A percentile compares a stretch with the other conserved stretches of the same genome.
Conservation (phyloP, 2,113 vertebrate species). For the Orycteropus afer region DNA sequence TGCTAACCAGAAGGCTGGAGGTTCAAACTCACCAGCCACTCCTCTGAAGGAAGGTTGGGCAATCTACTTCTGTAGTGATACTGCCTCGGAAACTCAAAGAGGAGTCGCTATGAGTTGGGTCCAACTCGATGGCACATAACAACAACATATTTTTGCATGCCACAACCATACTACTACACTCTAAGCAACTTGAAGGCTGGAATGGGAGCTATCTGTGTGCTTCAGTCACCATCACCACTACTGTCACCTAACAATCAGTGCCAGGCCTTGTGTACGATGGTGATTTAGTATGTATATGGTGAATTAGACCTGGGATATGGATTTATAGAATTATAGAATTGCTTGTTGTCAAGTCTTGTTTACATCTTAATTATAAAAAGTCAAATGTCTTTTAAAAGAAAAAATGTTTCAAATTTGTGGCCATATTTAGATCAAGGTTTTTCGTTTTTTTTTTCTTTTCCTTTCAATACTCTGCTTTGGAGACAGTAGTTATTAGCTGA, state of each 20-base stretch:
- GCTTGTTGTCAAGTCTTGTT: conserved; percentile 9
- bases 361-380: conserved; percentile 29
- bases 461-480: not conserved
- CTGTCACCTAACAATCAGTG: not conserved
- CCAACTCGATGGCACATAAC: no score
- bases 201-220: not conserved
- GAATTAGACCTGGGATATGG: not conserved
- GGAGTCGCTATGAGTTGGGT: no score
- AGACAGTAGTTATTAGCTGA: conserved; percentile 20
- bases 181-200: not conserved
- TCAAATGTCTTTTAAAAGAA: conserved; percentile 5
- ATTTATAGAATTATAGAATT: conserved; percentile 39
- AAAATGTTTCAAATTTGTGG: not conserved
- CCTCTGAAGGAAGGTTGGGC: no score
- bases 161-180: not conserved
- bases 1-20: no score
- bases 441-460: not conserved
- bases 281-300: not conserved
- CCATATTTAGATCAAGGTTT: not conserved
- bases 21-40: no score
- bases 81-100: no score
- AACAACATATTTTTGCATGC: not conserved
- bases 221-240: not conserved
- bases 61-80: no score
- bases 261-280: not conserved